A percentile compares a stretch with the other conserved stretches of the same genome.
Evolutionary conservation across 35 echinoderm and acorn worm species (phyloP).

Genomic region (Chiridota heheva): DNA sequence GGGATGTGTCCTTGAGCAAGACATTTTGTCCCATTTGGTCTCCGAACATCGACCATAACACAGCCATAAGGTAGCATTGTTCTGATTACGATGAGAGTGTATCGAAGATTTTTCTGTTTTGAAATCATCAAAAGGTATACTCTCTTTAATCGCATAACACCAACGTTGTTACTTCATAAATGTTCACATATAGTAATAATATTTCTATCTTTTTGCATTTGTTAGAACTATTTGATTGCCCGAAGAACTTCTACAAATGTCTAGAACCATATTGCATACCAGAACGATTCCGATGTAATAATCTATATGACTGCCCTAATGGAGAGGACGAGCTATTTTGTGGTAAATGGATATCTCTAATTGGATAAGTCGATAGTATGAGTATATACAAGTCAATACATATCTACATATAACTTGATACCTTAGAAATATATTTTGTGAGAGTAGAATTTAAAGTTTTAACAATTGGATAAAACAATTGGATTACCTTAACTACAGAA

Average conservation of each 20-base stretch:
- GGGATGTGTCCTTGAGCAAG: too few species aligned
- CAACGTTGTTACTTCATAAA: too few species aligned
- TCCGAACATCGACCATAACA: too few species aligned
- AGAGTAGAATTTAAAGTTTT: background rate
- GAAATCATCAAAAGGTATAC: too few species aligned
- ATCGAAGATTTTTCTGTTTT: too few species aligned
- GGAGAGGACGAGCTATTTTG: conserved; percentile 26
- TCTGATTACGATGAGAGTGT: too few species aligned
- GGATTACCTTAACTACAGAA: background rate
- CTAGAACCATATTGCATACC: conserved; percentile 46
- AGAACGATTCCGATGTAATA: conserved; percentile 36
- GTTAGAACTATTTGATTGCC: conserved; percentile 26
- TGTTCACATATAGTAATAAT: too few species aligned
- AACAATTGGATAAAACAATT: background rate
- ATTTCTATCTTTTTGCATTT: background rate
- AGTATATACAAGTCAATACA: background rate
- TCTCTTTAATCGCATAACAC: too few species aligned
- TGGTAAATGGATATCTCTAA: conserved; percentile 4
- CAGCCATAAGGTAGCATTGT: too few species aligned
- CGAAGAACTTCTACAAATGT: conserved; percentile 17
- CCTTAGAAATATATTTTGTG: background rate
- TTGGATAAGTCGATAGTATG: background rate
- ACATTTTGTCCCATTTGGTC: too few species aligned
- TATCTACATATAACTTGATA: background rate
- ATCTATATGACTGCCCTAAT: conserved; percentile 22